Evolutionary conservation across 2,113 vertebrate genomes (phyloP).

Genomic region (Nerophis lumbriciformis): DNA sequence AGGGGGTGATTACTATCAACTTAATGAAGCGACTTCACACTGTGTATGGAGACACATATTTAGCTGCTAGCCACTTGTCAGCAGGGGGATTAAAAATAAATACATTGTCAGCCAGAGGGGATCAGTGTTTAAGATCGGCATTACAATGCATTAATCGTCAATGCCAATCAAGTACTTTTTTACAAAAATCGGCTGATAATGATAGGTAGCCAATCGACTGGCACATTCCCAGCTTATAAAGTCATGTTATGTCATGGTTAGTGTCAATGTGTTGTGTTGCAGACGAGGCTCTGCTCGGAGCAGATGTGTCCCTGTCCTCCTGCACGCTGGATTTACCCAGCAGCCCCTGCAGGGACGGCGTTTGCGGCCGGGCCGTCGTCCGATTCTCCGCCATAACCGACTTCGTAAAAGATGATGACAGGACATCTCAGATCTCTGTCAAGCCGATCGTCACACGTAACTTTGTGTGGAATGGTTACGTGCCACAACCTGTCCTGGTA

Average conservation of each 20-base stretch:
- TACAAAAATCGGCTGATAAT: too few relatives aligned
- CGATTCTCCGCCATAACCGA: slow-evolving; percentile 77
- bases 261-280: slow-evolving; percentile 2
- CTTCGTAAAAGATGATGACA: slow-evolving; percentile 76
- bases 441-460: slow-evolving; percentile 71
- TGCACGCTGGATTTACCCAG: slow-evolving; percentile 76
- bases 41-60: too few relatives aligned
- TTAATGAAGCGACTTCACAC: too few relatives aligned
- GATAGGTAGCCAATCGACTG: too few relatives aligned
- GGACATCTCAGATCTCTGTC: slow-evolving; percentile 69
- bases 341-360: slow-evolving; percentile 63
- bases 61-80: too few relatives aligned
- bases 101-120: too few relatives aligned
- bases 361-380: slow-evolving; percentile 70
- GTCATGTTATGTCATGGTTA: neutral
- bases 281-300: slow-evolving; percentile 55
- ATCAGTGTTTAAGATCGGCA: too few relatives aligned
- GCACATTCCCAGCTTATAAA: too few relatives aligned
- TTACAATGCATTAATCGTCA: too few relatives aligned
- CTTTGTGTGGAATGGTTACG: slow-evolving; percentile 83
- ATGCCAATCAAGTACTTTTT: too few relatives aligned
- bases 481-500: slow-evolving; percentile 77
- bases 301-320: slow-evolving; percentile 82
- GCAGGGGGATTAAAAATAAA: too few relatives aligned
- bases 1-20: too few relatives aligned